Base-by-base conservation (phyloP, 2,888 invertebrate species). In the Himalopsyche kuldschensis region DNA sequence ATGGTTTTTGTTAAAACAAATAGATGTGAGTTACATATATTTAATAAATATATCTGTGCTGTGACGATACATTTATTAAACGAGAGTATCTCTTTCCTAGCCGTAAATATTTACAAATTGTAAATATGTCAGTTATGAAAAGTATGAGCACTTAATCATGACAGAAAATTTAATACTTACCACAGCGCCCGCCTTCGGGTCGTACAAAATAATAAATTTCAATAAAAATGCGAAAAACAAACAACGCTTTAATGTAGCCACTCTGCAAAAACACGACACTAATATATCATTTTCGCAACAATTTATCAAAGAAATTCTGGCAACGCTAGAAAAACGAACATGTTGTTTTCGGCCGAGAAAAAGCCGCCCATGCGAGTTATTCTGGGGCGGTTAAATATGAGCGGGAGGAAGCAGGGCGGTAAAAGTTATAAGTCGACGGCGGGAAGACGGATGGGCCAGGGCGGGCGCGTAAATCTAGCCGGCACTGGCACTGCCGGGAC, bases 341-440 rank as follows among this genome's bases (percentile, higher is more conserved):
- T 55, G 55, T 55, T 55, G 55, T 55, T 55, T 55, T 55, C 55
- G 55, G 55, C 55, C 55, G 55, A 24, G 24, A 20, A 55, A 55
- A 55, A 55, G 55, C 48, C 79, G 79, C 48, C 78, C 79, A 79
- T 41, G 78, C 79, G 48, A 32, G 79, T 79, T 47, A 79, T 76
- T 27, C 46, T 30, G 46, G 81, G 77, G 55, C 55, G 55, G 75
- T 75, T 24, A 75, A 75, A 75, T 75, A 75, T 75, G 75, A 27
- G 55, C 80, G 27, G 46, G 46, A n/a, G 80, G 78, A 77, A 24
- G 80, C n/a, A 35, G 32, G 79, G 63, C 55, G 81, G 81, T 30
- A 78, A 84, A 84, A 84, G 78, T 81, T 81, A 80, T 83, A 83
- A 83, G 81, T 76, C 80, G 81, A 78, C 63, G 83, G 77, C 63